Evolutionary conservation across 92 coral and sea anemone species (phyloP).

Genomic region (Micromussa lordhowensis): DNA sequence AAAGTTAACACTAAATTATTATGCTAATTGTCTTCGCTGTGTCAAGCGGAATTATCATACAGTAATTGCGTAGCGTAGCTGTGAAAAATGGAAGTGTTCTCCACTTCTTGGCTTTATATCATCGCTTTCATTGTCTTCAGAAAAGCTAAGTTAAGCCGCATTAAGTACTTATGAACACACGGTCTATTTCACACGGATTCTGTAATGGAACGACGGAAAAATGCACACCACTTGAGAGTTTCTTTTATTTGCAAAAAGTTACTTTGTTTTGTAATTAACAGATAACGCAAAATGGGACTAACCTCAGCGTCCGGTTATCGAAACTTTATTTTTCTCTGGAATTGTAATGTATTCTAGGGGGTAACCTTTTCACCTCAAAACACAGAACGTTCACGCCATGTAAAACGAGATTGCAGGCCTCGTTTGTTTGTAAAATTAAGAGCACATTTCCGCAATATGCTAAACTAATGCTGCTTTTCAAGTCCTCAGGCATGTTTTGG

Average conservation of each 20-base stretch:
- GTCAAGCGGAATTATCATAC: slow-evolving; percentile 13
- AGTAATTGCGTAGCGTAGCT: slow-evolving; percentile 20
- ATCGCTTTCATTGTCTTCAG: not conserved
- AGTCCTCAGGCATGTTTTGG: not conserved
- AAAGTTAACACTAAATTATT: slow-evolving; percentile 23
- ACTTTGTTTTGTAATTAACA: not conserved
- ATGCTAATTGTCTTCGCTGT: slow-evolving; percentile 34
- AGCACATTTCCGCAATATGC: not conserved
- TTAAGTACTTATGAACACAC: not conserved
- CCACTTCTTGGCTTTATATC: not conserved
- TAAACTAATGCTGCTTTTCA: not conserved
- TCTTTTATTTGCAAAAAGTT: not conserved
- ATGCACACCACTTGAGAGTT: not conserved
- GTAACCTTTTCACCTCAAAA: not conserved
- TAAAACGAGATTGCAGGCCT: not conserved
- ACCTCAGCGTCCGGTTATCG: not conserved
- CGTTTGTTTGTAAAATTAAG: not conserved
- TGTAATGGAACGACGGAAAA: not conserved
- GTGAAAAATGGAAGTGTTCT: slow-evolving; percentile 4
- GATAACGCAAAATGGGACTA: not conserved
- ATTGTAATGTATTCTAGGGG: not conserved
- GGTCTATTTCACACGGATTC: not conserved
- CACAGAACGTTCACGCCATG: not conserved
- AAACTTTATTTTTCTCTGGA: not conserved
- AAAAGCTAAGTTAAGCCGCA: not conserved